Percentiles rank a stretch among this genome's conserved stretches.
These are phyloP conservation scores for Globodera ellingtonae DNA, from an alignment of 1,140 invertebrate genomes.

Conservation along the genomic window DNA sequence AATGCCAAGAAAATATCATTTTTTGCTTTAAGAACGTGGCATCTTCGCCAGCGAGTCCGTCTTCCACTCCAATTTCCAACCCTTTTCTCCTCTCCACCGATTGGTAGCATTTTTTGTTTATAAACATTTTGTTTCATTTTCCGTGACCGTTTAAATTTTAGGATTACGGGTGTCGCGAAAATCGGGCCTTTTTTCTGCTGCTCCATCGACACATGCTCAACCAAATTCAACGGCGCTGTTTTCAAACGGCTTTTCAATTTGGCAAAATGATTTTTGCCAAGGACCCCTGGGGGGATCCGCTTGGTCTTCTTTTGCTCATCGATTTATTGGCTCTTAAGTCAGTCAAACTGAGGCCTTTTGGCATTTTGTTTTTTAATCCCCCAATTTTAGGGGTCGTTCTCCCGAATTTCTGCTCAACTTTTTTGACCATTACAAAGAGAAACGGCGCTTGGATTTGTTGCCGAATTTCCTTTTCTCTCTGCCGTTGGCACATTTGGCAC, in stretches of 20 bases:
- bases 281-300: constrained; percentile 40
- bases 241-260: constrained; percentile 45
- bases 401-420: constrained; percentile 25
- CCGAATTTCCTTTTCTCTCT: constrained; percentile 50
- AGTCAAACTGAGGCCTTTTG: not conserved
- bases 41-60: constrained; percentile 43
- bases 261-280: constrained; percentile 49
- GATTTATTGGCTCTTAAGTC: constrained; percentile 47
- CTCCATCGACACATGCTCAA: constrained; percentile 39
- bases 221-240: constrained; percentile 40
- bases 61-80: constrained; percentile 43
- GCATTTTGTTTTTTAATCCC: not conserved
- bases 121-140: not conserved
- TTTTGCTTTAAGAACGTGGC: constrained; percentile 44
- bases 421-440: constrained; percentile 36
- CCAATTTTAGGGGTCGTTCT: constrained; percentile 11
- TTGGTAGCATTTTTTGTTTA: constrained; percentile 23
- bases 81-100: constrained; percentile 39
- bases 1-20: constrained; percentile 24
- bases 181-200: constrained; percentile 46
- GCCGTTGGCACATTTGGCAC: constrained; percentile 42
- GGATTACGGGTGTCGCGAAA: constrained; percentile 44
- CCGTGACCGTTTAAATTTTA: not conserved
- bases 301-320: constrained; percentile 47
- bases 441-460: constrained; percentile 47